Evolutionary conservation across 2,888 invertebrate species (phyloP), one percentile per base, ranked within the genome.

Genomic region (Elegia similella): DNA sequence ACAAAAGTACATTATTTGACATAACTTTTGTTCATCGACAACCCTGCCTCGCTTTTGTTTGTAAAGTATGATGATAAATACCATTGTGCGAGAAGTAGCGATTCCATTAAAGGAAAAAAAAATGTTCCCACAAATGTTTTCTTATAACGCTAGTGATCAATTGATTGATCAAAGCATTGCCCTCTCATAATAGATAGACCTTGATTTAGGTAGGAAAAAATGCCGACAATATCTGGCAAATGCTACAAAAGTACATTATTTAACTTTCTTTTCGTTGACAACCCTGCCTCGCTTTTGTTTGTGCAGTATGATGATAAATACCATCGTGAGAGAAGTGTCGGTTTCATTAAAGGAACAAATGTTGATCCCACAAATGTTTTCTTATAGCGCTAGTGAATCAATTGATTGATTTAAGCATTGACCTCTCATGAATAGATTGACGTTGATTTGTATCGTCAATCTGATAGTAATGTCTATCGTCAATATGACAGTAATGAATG

Each of bases 31-130:
- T 23, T 23, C 5, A 23, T 23, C 5, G 23, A 23, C 23, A 46
- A 12, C 46, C 46, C 46, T 46, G 17, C 16, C 44, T 70, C 76
- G 73, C 80, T 78, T 84, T 83, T 88, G 82, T 89, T 88, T 86
- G 78, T 84, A 78, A 82, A 83, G 82, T 62, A 78, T 65, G 64
- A 75, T 80, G 76, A 85, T 81, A 80, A 82, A 86, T 83, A 82
- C 76, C 64, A 68, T 76, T 75, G 72, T 72, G 78, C 78, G 75
- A 74, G 73, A 77, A 70, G 72, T 46, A 71, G 68, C 72, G 73
- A 74, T 66, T 66, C 63, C 68, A 72, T 76, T 74, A 70, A 76
- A 75, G 75, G 68, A 73, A 75, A 71, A 73, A 73, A 76, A 68
- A 70, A 69, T 65, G 71, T 70, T 72, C 23, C 43, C 23, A 64